phyloP scores from a whole-genome alignment of 2,888 invertebrate species.

The Hirtodrosophila duncani region DNA sequence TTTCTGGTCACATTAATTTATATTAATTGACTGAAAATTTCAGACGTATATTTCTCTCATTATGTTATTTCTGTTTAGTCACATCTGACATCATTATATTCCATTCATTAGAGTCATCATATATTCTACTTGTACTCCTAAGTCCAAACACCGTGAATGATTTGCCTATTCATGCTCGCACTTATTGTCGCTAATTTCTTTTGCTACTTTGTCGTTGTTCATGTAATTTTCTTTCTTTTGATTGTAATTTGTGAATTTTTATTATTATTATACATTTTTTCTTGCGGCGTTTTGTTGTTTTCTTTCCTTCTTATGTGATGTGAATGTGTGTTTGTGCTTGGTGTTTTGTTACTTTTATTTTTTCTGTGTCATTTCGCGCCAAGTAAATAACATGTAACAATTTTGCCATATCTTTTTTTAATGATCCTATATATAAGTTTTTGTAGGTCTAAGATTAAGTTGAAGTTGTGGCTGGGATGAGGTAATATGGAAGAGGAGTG shows the following conservation, averaged over 20 bases:
- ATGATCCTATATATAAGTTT: too few species aligned
- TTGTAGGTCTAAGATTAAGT: too few species aligned
- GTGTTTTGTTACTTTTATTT: conserved; percentile 24
- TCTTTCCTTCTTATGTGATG: conserved; percentile 25
- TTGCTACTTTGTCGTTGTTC: conserved; percentile 12
- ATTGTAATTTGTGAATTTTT: conserved; percentile 38
- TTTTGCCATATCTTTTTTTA: too few species aligned
- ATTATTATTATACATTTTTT: conserved; percentile 18
- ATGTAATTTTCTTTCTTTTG: conserved; percentile 35
- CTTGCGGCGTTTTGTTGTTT: conserved; percentile 4
- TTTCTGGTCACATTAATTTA: too few species aligned
- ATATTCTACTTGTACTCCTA: too few species aligned
- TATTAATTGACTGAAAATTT: too few species aligned
- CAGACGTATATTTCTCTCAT: too few species aligned
- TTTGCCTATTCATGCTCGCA: not conserved
- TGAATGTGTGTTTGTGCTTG: conserved; percentile 36
- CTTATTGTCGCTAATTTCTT: conserved; percentile 9
- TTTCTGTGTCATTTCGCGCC: conserved; percentile 51
- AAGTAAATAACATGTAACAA: conserved; percentile 49
- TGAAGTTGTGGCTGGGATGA: too few species aligned
- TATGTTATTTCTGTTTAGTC: too few species aligned
- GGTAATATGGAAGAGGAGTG: too few species aligned
- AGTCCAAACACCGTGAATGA: conserved; percentile 31
- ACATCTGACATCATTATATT: too few species aligned
- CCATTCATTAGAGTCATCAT: too few species aligned